A percentile compares a stretch with the other conserved stretches of the same genome.
These are phyloP conservation scores for Alentia gelatinosa DNA, from an alignment of 2,888 invertebrate species.

Conservation along the genomic window DNA sequence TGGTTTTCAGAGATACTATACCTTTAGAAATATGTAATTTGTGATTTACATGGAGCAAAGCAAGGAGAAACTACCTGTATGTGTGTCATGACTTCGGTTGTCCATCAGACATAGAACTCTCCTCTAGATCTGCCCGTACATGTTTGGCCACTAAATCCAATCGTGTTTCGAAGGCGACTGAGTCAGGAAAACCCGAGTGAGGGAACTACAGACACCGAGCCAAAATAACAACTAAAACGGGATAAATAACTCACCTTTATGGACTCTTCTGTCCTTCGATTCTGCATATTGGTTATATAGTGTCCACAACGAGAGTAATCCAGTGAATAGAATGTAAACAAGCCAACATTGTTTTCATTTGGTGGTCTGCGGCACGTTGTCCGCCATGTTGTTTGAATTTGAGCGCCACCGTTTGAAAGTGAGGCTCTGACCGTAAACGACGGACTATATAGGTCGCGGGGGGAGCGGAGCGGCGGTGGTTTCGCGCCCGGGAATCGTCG, in stretches of 20 bases:
- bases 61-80: conserved; percentile 52
- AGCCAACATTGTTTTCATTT: conserved; percentile 15
- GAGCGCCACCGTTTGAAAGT: conserved; percentile 34
- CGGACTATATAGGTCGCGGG: neutral
- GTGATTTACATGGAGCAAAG: no score
- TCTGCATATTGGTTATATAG: neutral
- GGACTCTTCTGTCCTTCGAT: neutral
- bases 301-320: neutral
- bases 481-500: neutral
- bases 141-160: neutral
- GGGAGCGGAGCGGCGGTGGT: neutral
- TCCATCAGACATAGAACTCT: neutral
- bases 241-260: neutral
- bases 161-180: neutral
- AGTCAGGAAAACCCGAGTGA: neutral
- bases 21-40: no score
- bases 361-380: neutral
- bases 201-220: no score
- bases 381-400: conserved; percentile 43
- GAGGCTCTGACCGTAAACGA: neutral
- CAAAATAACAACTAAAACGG: neutral
- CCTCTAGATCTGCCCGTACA: neutral
- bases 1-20: no score
- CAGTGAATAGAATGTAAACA: neutral
- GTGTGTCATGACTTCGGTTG: neutral